phyloP scores from a whole-genome alignment of 2,888 invertebrate species.

The Icerya purchasi region DNA sequence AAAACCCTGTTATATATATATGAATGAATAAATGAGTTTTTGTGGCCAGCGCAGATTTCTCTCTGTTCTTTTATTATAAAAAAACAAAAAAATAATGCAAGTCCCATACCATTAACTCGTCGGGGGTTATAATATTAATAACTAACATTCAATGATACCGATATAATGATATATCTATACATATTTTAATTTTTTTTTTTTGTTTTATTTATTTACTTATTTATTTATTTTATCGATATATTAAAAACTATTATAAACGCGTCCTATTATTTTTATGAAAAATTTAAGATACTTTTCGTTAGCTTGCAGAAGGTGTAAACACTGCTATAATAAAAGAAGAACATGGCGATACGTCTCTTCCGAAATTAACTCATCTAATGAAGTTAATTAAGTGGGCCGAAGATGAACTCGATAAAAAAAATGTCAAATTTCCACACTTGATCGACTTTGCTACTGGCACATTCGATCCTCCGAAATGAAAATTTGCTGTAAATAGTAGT shows the following conservation, averaged over 20 bases:
- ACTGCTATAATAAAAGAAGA: conserved; percentile 90
- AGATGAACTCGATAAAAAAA: conserved; percentile 79
- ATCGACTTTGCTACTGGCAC: conserved; percentile 67
- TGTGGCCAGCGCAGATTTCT: no score
- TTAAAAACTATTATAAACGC: background rate
- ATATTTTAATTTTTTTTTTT: no score
- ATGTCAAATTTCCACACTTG: conserved; percentile 85
- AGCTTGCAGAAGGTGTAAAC: conserved; percentile 92
- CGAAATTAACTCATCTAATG: conserved; percentile 71
- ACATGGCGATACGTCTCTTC: conserved; percentile 71
- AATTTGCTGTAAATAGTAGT: no score
- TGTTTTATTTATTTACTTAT: no score
- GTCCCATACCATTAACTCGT: no score
- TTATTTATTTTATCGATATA: background rate
- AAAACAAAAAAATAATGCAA: no score
- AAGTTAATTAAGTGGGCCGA: conserved; percentile 91
- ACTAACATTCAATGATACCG: no score
- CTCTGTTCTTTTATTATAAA: no score
- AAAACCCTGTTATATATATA: no score
- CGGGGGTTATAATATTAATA: no score
- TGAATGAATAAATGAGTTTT: no score
- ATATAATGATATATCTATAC: no score
- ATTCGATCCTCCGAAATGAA: conserved; percentile 26
- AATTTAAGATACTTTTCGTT: conserved; percentile 15
- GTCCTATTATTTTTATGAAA: background rate